Conservation (phyloP, 2,888 invertebrate genomes). For the Fabriciana adippe region DNA sequence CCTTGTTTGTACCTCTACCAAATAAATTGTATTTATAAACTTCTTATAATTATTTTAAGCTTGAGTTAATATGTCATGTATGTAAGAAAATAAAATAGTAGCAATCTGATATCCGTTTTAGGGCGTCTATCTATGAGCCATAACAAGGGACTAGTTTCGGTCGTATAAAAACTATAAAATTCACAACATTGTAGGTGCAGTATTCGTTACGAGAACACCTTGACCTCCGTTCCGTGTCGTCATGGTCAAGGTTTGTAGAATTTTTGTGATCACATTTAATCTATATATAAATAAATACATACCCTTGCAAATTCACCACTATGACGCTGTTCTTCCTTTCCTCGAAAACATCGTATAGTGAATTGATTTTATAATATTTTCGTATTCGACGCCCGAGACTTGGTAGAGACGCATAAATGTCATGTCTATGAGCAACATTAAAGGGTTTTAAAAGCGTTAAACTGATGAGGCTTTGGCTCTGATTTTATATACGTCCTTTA, state of each 20-base stretch:
- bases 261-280: slow-evolving; percentile 56
- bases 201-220: slow-evolving; percentile 66
- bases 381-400: slow-evolving; percentile 48
- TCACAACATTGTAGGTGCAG: slow-evolving; percentile 39
- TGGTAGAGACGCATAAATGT: slow-evolving; percentile 19
- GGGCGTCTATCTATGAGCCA: slow-evolving; percentile 38
- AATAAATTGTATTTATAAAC: too few relatives aligned
- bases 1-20: too few relatives aligned
- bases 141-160: slow-evolving; percentile 33
- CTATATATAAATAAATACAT: slow-evolving; percentile 37
- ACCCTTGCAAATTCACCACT: too few relatives aligned
- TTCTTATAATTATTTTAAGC: too few relatives aligned
- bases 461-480: slow-evolving; percentile 28
- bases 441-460: slow-evolving; percentile 12
- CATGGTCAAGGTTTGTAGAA: slow-evolving; percentile 61
- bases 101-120: slow-evolving; percentile 15
- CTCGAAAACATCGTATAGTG: too few relatives aligned
- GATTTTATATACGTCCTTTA: slow-evolving; percentile 64
- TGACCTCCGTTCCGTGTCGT: slow-evolving; percentile 59
- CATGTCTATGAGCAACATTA: slow-evolving; percentile 16
- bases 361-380: slow-evolving; percentile 38
- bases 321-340: too few relatives aligned
- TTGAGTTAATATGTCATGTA: too few relatives aligned
- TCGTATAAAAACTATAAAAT: slow-evolving; percentile 29
- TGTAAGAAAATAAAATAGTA: background rate